Evolutionary conservation across 2,888 invertebrate species (phyloP), one percentile per base, ranked within the genome.

Genomic region (Rambutsinella grinnellia): DNA sequence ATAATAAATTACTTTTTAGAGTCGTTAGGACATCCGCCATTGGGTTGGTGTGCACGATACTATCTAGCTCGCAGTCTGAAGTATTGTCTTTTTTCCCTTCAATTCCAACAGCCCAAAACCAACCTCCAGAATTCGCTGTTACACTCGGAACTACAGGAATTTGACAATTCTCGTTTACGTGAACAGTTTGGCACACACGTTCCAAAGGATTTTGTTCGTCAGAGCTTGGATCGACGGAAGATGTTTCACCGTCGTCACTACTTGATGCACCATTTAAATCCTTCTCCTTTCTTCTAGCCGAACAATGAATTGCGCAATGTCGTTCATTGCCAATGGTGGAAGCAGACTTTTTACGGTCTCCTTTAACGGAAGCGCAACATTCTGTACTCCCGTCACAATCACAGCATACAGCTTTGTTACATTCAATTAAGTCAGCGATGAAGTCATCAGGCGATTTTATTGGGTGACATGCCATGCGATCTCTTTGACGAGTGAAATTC

Each of bases 71-170:
- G 13, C 36, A 8, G 36, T 60, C 53, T 24, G 89, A 89, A 10
- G 91, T 89, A 85, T 91, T 91, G 15, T 88, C 85, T 65, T 92
- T 90, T 84, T 90, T 90, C 23, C 94, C 94, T 79, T 92, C 91
- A 71, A 95, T 90, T 46, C 94, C 94, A 21, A 94, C 92, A 66
- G 94, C 90, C 90, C 93, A 95, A 86, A 92, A 90, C 94, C 95
- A 95, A 54, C 95, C 95, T 77, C 91, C 91, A 85, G 89, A 89
- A 87, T 93, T 93, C 58, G 89, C 90, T 76, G 90, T 90, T 78
- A 91, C 90, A 84, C 89, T 88, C 27, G 68, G 67, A 81, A 88
- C 89, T 85, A 92, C 92, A 36, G 89, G 87, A 61, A 92, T 89
- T 21, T 90, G 89, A 82, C 89, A 89, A 84, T 88, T 89, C 84